Conservation (phyloP, 2,888 invertebrate genomes). For the Thelaira solivaga region DNA sequence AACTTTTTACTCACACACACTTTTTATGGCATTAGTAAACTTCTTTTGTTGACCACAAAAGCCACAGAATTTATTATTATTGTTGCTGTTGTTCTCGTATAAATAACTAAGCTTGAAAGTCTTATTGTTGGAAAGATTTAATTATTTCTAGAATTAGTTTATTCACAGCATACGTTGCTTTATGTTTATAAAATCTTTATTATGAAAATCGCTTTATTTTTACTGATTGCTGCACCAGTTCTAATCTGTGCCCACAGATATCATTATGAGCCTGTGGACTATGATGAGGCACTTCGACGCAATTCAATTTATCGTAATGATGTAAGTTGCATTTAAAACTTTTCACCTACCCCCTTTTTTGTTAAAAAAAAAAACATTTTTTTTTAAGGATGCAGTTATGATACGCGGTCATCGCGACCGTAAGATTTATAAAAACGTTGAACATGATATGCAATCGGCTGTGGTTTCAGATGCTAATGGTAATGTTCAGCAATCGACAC, state of each 20-base stretch:
- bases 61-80: too few relatives aligned
- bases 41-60: too few relatives aligned
- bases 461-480: slow-evolving; percentile 19
- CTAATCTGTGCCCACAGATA: neutral
- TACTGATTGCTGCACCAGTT: slow-evolving; percentile 2
- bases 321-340: slow-evolving; percentile 18
- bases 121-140: neutral
- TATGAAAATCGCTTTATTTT: slow-evolving; percentile 22
- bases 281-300: neutral
- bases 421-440: slow-evolving; percentile 4
- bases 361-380: neutral
- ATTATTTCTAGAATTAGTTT: neutral
- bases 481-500: slow-evolving; percentile 7
- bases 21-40: too few relatives aligned
- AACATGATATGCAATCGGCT: slow-evolving; percentile 16
- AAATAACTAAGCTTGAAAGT: neutral
- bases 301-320: slow-evolving; percentile 30
- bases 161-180: neutral
- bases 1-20: too few relatives aligned
- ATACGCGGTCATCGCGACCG: neutral
- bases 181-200: neutral
- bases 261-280: neutral
- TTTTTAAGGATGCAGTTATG: slow-evolving; percentile 10
- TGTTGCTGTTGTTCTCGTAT: too few relatives aligned
- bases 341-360: neutral